Conservation (phyloP, 64 coral and sea anemone genomes). For the Catalaphyllia jardinei region DNA sequence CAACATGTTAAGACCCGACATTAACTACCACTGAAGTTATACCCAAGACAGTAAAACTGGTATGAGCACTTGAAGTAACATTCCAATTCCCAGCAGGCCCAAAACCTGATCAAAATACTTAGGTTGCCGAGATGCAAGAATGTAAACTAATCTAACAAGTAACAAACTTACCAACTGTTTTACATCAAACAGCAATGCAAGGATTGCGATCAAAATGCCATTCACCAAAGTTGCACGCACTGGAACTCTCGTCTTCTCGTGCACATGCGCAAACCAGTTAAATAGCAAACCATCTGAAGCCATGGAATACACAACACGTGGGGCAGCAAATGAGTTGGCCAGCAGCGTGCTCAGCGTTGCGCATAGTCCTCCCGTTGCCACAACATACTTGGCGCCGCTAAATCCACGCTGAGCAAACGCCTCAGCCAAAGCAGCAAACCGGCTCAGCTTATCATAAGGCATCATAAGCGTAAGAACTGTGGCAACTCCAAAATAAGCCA, state of each 20-base stretch:
- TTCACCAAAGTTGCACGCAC: slow-evolving; percentile 51
- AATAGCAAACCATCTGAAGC: slow-evolving; percentile 79
- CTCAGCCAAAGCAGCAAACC: slow-evolving; percentile 72
- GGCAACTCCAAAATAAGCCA: slow-evolving; percentile 82
- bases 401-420: slow-evolving; percentile 69
- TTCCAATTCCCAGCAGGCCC: too few relatives aligned
- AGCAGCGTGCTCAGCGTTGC: slow-evolving; percentile 63
- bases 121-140: too few relatives aligned
- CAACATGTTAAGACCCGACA: too few relatives aligned
- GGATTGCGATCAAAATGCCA: slow-evolving; percentile 29
- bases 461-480: slow-evolving; percentile 68
- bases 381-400: slow-evolving; percentile 50
- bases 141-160: background rate
- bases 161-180: slow-evolving; percentile 37
- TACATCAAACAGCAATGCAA: slow-evolving; percentile 50
- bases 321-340: slow-evolving; percentile 68
- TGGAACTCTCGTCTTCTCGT: slow-evolving; percentile 63
- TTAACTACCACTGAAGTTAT: too few relatives aligned
- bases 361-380: slow-evolving; percentile 65
- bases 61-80: too few relatives aligned
- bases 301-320: slow-evolving; percentile 80
- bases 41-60: too few relatives aligned
- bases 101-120: too few relatives aligned
- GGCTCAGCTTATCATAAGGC: slow-evolving; percentile 43
- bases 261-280: slow-evolving; percentile 57